These are phyloP conservation scores for Sinocyclocheilus maitianheensis DNA, from an alignment of 2,113 vertebrate species.

Conservation along the genomic window DNA sequence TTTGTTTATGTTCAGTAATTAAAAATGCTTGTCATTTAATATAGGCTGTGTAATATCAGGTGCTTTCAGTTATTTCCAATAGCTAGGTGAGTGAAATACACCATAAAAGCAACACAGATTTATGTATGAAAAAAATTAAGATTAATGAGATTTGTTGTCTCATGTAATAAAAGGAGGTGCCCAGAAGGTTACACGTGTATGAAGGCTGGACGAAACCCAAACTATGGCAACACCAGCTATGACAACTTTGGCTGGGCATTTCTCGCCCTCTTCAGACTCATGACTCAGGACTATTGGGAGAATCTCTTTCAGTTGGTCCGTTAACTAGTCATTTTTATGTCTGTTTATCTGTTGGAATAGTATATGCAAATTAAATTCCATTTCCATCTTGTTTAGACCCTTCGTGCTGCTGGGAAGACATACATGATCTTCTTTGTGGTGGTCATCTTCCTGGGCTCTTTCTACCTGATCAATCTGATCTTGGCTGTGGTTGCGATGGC, in stretches of 20 bases:
- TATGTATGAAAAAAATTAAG: background rate
- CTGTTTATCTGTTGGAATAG: conserved; percentile 8
- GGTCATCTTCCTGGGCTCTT: conserved; percentile 95
- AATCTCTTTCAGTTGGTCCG: conserved; percentile 96
- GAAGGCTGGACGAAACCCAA: conserved; percentile 93
- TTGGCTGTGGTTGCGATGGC: conserved; percentile 98
- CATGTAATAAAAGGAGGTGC: conserved; percentile 80
- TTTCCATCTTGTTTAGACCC: conserved; percentile 78
- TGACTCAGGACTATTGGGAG: conserved; percentile 98
- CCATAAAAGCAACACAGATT: background rate
- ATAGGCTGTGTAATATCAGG: background rate
- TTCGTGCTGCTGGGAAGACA: conserved; percentile 86
- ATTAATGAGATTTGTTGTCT: conserved; percentile 15
- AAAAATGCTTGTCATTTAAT: background rate
- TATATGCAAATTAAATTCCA: conserved; percentile 26
- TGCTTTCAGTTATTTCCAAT: background rate
- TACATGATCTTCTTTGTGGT: conserved; percentile 79
- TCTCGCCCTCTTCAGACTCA: conserved; percentile 94
- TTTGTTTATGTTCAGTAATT: conserved; percentile 6
- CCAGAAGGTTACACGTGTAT: conserved; percentile 90
- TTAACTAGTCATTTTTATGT: background rate
- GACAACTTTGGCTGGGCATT: conserved; percentile 98
- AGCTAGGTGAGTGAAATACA: background rate
- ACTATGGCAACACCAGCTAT: conserved; percentile 96
- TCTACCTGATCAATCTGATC: conserved; percentile 99